phyloP scores from a whole-genome alignment of 2,888 invertebrate species.

The Ophion costatus region DNA sequence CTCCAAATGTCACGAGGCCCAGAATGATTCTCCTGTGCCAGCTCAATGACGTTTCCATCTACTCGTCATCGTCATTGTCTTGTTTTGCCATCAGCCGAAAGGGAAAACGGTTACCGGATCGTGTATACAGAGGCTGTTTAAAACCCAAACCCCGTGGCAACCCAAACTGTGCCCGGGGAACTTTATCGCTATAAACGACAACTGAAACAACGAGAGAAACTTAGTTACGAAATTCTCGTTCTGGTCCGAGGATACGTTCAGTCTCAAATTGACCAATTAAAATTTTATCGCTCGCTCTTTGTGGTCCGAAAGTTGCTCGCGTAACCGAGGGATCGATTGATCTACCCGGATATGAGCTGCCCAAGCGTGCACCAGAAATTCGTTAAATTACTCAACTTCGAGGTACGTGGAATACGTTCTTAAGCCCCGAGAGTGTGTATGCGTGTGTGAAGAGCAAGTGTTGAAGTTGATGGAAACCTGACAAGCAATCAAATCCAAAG shows the following conservation, averaged over 20 bases:
- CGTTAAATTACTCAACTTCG: background rate
- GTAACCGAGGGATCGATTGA: background rate
- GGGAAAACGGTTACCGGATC: background rate
- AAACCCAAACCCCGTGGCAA: background rate
- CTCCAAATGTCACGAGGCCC: no score
- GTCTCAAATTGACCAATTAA: slow-evolving; percentile 15
- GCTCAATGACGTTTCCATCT: no score
- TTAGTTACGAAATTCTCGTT: background rate
- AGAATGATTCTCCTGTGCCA: no score
- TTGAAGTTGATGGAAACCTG: background rate
- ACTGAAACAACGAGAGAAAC: background rate
- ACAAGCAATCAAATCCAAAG: background rate
- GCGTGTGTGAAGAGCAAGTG: background rate
- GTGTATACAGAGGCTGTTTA: background rate
- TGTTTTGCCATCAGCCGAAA: background rate
- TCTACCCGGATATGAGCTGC: background rate
- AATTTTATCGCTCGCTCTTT: slow-evolving; percentile 13
- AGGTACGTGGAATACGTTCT: no score
- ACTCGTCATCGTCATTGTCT: background rate
- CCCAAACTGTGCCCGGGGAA: background rate
- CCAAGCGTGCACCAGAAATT: background rate
- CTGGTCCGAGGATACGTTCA: background rate
- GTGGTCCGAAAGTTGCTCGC: background rate
- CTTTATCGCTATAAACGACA: no score
- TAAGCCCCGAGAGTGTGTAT: no score